Evolutionary conservation across 2,888 invertebrate species (phyloP).

Genomic region (Clusia tigrina): DNA sequence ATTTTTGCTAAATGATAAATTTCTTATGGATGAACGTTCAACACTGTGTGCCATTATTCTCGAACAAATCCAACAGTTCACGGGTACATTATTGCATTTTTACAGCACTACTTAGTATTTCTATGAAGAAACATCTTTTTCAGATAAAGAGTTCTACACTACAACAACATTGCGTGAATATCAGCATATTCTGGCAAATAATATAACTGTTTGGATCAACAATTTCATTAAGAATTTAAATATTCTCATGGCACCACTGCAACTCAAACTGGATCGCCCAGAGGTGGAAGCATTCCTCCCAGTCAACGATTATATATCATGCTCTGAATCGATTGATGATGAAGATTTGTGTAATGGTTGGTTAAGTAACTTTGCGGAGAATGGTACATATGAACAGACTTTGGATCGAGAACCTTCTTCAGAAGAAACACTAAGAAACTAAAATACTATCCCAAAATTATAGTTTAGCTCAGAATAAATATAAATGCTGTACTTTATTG

Average conservation of each 20-base stretch:
- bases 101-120: no score
- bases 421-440: no score
- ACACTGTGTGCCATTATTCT: conserved; percentile 50
- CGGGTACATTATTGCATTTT: no score
- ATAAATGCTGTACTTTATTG: no score
- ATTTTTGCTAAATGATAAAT: conserved; percentile 56
- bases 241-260: conserved; percentile 45
- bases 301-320: conserved; percentile 56
- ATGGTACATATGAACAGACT: no score
- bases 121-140: conserved; percentile 8
- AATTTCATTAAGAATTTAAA: conserved; percentile 59
- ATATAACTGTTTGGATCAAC: conserved; percentile 61
- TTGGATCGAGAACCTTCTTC: no score
- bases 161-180: conserved; percentile 56
- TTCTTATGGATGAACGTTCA: conserved; percentile 50
- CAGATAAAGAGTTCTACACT: conserved; percentile 54
- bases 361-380: no score
- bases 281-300: conserved; percentile 51
- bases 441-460: no score
- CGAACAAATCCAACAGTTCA: conserved; percentile 52
- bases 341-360: no score
- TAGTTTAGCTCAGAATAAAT: no score
- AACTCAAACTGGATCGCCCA: conserved; percentile 29
- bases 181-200: conserved; percentile 54
- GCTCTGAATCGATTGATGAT: conserved; percentile 38